These are phyloP conservation scores for Ctenopoma kingsleyae DNA, from an alignment of 2,797 vertebrate genomes.

Conservation along the genomic window DNA sequence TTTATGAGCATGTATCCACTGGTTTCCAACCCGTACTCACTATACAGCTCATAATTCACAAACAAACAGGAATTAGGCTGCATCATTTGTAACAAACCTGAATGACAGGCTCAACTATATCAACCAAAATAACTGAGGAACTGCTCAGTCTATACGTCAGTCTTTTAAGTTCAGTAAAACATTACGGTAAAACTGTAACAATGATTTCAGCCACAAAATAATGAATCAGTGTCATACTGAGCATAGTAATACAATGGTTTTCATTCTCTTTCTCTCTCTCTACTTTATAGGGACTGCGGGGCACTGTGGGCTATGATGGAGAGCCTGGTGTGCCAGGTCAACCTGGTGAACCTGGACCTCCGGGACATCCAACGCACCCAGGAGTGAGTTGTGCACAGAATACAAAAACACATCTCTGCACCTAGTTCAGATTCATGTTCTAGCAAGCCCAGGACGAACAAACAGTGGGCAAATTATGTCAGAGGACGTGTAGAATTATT, in stretches of 20 bases:
- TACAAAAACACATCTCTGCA: background rate
- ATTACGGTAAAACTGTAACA: background rate
- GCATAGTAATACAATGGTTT: background rate
- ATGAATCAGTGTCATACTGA: constrained; percentile 6
- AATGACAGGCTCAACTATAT: background rate
- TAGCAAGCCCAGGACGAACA: background rate
- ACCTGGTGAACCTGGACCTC: constrained; percentile 93
- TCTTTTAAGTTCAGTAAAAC: background rate
- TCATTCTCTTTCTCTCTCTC: background rate
- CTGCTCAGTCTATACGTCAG: constrained; percentile 2
- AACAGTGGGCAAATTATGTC: background rate
- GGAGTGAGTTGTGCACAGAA: constrained; percentile 82
- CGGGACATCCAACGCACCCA: constrained; percentile 90
- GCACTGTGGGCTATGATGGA: constrained; percentile 92
- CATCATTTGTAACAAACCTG: constrained; percentile 2
- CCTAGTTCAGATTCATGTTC: background rate
- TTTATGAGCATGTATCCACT: constrained; percentile 34
- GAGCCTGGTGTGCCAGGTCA: constrained; percentile 96
- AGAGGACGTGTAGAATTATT: background rate
- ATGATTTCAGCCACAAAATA: background rate
- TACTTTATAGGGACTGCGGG: constrained; percentile 88
- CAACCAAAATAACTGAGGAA: background rate
- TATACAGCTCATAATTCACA: constrained; percentile 11
- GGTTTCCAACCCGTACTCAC: constrained; percentile 4
- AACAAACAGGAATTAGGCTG: constrained; percentile 16